Percentiles rank a stretch among this genome's conserved stretches.
Conservation (phyloP, 2,113 vertebrate genomes). For the Tyto alba region DNA sequence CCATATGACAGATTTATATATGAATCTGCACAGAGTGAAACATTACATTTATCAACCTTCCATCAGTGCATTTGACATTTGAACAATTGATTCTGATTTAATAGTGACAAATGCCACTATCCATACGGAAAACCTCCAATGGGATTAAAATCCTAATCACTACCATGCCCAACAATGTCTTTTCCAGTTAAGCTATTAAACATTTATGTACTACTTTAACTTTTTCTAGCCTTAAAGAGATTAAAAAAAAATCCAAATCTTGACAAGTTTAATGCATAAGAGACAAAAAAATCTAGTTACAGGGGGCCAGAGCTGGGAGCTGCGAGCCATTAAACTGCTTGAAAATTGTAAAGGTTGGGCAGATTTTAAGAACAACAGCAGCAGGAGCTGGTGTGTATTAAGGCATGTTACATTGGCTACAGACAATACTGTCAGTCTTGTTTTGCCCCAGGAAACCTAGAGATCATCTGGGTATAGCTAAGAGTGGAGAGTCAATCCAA, state of each 20-base stretch:
- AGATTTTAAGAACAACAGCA: neutral
- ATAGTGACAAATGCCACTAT: slow-evolving; percentile 2
- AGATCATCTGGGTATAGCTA: neutral
- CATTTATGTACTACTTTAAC: neutral
- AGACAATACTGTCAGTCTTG: neutral
- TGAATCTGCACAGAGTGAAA: neutral
- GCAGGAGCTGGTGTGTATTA: neutral
- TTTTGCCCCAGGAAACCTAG: neutral
- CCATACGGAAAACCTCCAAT: neutral
- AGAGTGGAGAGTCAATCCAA: neutral
- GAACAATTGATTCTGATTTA: slow-evolving; percentile 24
- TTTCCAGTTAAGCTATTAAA: neutral
- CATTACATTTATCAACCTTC: slow-evolving; percentile 40
- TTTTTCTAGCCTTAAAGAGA: neutral
- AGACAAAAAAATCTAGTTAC: neutral
- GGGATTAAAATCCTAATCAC: neutral
- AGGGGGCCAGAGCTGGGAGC: neutral
- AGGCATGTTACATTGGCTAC: neutral
- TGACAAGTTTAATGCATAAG: neutral
- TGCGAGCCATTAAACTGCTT: neutral
- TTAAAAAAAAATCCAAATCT: neutral
- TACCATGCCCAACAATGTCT: neutral
- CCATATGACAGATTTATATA: neutral
- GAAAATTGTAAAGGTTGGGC: neutral
- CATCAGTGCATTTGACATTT: slow-evolving; percentile 3